These are phyloP conservation scores for Xanthorhoe spadicearia DNA, from an alignment of 2,888 invertebrate genomes.

Conservation along the genomic window DNA sequence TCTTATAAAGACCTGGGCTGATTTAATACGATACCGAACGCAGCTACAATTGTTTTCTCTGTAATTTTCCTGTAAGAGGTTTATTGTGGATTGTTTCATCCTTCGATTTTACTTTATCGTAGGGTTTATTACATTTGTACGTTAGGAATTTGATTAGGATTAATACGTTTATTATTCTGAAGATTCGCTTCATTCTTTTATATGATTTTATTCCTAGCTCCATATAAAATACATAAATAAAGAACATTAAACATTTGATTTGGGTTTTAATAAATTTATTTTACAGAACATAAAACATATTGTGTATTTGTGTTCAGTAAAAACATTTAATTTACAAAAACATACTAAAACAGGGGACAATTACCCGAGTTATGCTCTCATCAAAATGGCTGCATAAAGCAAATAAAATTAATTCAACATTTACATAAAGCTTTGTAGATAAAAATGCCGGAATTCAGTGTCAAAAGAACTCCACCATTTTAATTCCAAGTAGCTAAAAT, in stretches of 20 bases:
- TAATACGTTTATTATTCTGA: constrained; percentile 33
- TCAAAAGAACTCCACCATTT: constrained; percentile 52
- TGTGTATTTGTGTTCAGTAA: constrained; percentile 24
- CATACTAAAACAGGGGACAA: constrained; percentile 36
- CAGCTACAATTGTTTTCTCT: constrained; percentile 57
- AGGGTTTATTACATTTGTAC: constrained; percentile 43
- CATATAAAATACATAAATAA: not conserved
- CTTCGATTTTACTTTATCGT: constrained; percentile 44
- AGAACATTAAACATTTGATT: constrained; percentile 6
- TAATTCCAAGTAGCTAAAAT: constrained; percentile 43
- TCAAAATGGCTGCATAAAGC: constrained; percentile 51
- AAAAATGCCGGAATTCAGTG: constrained; percentile 54
- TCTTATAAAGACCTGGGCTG: constrained; percentile 77
- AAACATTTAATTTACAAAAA: constrained; percentile 37
- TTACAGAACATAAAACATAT: constrained; percentile 17
- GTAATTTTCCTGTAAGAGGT: constrained; percentile 48
- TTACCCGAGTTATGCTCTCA: constrained; percentile 42
- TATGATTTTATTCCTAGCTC: constrained; percentile 1
- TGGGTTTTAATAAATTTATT: constrained; percentile 12
- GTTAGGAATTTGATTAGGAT: constrained; percentile 42
- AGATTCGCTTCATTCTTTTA: constrained; percentile 10
- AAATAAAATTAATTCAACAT: constrained; percentile 56
- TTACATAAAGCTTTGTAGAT: constrained; percentile 56
- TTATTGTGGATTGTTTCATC: constrained; percentile 49
- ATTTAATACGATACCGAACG: constrained; percentile 63